Evolutionary conservation across 2,797 vertebrate species (phyloP), one percentile per base, ranked within the genome.

Genomic region (Oryzias dopingdopingensis): DNA sequence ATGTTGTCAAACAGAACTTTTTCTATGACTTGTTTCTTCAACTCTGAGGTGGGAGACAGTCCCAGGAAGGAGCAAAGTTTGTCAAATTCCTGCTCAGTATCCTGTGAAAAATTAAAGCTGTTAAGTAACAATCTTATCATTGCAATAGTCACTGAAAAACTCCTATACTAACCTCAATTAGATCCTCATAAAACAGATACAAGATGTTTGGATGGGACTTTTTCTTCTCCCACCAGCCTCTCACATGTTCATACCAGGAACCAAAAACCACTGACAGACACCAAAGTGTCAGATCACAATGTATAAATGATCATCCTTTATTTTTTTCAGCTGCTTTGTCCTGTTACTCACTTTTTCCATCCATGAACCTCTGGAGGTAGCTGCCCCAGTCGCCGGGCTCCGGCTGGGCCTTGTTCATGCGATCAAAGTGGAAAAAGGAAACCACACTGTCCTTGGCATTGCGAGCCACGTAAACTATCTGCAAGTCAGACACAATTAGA

Each of bases 381-480:
- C 55, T 81, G 57, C 82, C 89, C 91, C 89, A 93, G 22, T 89
- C 92, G 57, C 90, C 94, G 51, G 93, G 90, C 0, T 93, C 90
- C 20, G 93, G 92, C 16, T 93, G 0, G 14, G 1, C 63, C 58
- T 45, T 78, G 74, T 87, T 92, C 93, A 95, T 96, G 64, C 85
- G 88, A 56, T 93, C 90, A 81, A 94, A 95, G 75, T 95, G 89
- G 63, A 91, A 95, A 79, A 90, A 96, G 29, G 94, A 96, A 0
- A 95, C 90, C 15, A 82, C 60, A 23, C 64, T 92, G 87, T 96
- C 95, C 70, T 95, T 96, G 26, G 92, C 90, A 63, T 95, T 96
- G 69, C 94, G 93, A 1, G 93, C 93, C 61, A 95, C 82, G 0
- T 95, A 96, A 53, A 96, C 47, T 1, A 89, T 70, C 85, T 85